Evolutionary conservation across 2,888 invertebrate species (phyloP).

Genomic region (Cryptophagus acutangulus): DNA sequence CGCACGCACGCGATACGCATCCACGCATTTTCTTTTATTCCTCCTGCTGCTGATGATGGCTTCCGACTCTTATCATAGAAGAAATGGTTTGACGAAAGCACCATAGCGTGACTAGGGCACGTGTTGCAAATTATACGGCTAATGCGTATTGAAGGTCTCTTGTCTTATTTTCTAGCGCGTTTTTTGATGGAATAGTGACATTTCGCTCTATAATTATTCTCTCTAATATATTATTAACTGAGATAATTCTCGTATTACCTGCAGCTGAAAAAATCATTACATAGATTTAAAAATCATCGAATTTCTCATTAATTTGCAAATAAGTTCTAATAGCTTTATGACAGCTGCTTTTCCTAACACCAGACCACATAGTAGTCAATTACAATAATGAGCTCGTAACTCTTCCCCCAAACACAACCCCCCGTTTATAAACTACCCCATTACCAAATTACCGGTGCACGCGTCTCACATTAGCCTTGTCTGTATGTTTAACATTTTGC

Average conservation of each 20-base stretch:
- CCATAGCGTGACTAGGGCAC: constrained; percentile 24
- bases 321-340: constrained; percentile 5
- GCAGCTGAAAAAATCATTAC: no score
- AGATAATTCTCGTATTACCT: no score
- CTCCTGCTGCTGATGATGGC: not conserved
- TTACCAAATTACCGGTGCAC: constrained; percentile 35
- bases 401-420: constrained; percentile 27
- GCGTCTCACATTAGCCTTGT: constrained; percentile 29
- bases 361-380: constrained; percentile 31
- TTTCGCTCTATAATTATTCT: no score
- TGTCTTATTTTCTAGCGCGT: no score
- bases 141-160: no score
- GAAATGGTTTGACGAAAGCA: constrained; percentile 12
- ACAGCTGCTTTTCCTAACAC: constrained; percentile 14
- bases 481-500: constrained; percentile 31
- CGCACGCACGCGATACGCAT: constrained; percentile 29
- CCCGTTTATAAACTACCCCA: constrained; percentile 23
- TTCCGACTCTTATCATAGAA: constrained; percentile 4
- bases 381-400: constrained; percentile 35
- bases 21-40: constrained; percentile 12
- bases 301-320: not conserved
- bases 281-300: no score
- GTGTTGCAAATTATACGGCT: constrained; percentile 21
- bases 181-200: no score
- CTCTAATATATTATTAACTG: no score